Conservation (phyloP, 2,797 vertebrate species). For the Zenarchopterus dispar region DNA sequence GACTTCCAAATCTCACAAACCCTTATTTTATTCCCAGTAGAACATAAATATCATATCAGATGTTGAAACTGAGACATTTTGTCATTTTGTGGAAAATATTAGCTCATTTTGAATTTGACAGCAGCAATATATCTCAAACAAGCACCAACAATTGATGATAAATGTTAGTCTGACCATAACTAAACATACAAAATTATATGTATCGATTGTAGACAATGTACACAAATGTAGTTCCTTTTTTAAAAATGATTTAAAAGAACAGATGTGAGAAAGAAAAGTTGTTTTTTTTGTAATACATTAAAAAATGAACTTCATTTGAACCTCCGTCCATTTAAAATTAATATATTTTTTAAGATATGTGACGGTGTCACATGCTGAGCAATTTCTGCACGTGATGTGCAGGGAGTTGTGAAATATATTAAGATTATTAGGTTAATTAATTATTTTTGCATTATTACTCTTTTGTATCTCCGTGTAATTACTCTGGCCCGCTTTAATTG, state of each 20-base stretch:
- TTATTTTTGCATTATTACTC: slow-evolving; percentile 97
- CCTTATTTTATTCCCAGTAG: too few species aligned
- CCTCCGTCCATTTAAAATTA: not conserved
- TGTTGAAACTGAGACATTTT: too few species aligned
- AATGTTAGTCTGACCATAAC: too few species aligned
- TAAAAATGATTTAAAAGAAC: slow-evolving; percentile 37
- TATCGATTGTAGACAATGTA: too few species aligned
- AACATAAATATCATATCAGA: too few species aligned
- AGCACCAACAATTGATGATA: too few species aligned
- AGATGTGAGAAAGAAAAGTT: slow-evolving; percentile 9
- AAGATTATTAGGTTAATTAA: slow-evolving; percentile 97
- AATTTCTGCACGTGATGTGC: slow-evolving; percentile 88
- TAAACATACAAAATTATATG: too few species aligned
- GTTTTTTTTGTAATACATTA: slow-evolving; percentile 9
- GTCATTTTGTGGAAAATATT: too few species aligned
- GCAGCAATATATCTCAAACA: too few species aligned
- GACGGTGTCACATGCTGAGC: slow-evolving; percentile 84
- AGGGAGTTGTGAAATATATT: slow-evolving; percentile 86
- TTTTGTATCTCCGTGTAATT: slow-evolving; percentile 96
- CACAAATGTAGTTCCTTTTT: slow-evolving; percentile 17
- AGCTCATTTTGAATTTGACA: too few species aligned
- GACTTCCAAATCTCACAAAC: too few species aligned
- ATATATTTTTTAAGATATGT: slow-evolving; percentile 12
- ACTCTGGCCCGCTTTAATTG: slow-evolving; percentile 94
- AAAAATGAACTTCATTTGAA: not conserved